phyloP scores from a whole-genome alignment of 2,113 vertebrate genomes.

The Syngnathus scovelli region DNA sequence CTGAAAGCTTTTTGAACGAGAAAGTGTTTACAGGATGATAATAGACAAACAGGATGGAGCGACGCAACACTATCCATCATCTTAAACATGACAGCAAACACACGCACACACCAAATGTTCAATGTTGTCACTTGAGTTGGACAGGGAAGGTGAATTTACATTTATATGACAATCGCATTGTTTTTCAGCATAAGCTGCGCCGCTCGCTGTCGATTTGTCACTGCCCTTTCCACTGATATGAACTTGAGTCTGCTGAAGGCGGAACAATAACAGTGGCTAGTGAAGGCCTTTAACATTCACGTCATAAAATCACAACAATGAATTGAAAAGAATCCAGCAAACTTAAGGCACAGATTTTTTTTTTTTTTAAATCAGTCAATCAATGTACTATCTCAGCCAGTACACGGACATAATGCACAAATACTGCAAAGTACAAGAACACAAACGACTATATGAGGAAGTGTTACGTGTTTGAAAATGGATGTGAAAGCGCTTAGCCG shows the following conservation, averaged over 20 bases:
- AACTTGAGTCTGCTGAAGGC: not conserved
- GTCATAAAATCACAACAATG: not conserved
- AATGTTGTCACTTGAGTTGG: not conserved
- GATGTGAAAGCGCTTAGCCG: not conserved
- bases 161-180: not conserved
- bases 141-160: conserved; percentile 2
- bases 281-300: not conserved
- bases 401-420: too few species aligned
- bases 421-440: too few species aligned
- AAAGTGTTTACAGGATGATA: conserved; percentile 1
- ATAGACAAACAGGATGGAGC: not conserved
- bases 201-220: not conserved
- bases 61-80: not conserved
- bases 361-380: too few species aligned
- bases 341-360: too few species aligned
- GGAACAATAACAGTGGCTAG: not conserved
- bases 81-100: conserved; percentile 1
- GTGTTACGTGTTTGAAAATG: not conserved
- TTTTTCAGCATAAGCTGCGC: not conserved
- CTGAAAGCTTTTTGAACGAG: not conserved
- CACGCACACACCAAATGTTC: not conserved
- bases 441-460: not conserved
- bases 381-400: too few species aligned
- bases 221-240: not conserved
- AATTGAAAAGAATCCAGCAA: too few species aligned